phyloP scores from a whole-genome alignment of 2,888 invertebrate genomes.

The Meteorus colon region DNA sequence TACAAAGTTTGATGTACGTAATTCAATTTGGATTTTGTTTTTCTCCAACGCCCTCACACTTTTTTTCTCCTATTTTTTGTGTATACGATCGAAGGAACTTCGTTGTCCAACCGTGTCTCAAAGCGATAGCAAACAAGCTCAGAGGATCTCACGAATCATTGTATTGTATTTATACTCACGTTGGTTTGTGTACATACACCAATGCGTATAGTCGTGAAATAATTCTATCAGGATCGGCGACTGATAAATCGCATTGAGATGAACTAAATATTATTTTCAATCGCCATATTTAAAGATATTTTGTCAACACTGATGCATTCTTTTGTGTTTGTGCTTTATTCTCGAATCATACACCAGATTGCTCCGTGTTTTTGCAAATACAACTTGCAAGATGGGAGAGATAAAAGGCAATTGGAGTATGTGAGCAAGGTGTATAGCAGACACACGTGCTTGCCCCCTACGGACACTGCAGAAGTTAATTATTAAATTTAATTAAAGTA shows the following conservation, averaged over 20 bases:
- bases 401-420: slow-evolving; percentile 1
- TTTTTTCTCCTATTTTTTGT: slow-evolving; percentile 28
- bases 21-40: slow-evolving; percentile 40
- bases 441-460: slow-evolving; percentile 48
- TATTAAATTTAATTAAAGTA: slow-evolving; percentile 65
- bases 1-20: slow-evolving; percentile 44
- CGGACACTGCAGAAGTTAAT: slow-evolving; percentile 56
- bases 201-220: slow-evolving; percentile 47
- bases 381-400: background rate
- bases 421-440: slow-evolving; percentile 32
- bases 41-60: slow-evolving; percentile 33
- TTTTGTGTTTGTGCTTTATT: slow-evolving; percentile 6
- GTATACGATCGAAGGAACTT: slow-evolving; percentile 53
- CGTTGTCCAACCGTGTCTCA: slow-evolving; percentile 49
- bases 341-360: background rate
- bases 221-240: slow-evolving; percentile 56
- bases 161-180: background rate
- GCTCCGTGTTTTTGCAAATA: background rate
- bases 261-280: slow-evolving; percentile 57
- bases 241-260: slow-evolving; percentile 63
- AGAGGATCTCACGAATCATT: slow-evolving; percentile 46
- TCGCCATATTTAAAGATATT: background rate
- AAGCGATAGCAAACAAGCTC: slow-evolving; percentile 50
- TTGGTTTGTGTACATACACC: background rate
- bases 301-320: too few relatives aligned